Conservation (phyloP, 2,888 invertebrate species). For the Dicyrtomina minuta region DNA sequence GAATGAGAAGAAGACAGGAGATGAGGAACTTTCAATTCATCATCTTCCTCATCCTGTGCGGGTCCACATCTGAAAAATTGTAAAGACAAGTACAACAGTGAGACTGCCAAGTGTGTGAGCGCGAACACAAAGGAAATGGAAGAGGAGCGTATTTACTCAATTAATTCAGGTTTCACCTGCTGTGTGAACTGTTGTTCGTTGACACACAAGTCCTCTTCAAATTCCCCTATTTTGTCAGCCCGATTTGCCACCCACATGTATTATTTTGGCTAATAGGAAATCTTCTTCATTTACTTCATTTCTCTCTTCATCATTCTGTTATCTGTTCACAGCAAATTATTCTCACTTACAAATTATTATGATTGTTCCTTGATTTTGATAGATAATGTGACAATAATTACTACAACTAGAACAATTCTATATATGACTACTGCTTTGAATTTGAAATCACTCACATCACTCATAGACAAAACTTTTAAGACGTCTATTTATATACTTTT, state of each 20-base stretch:
- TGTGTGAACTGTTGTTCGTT: constrained; percentile 21
- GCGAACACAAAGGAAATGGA: not conserved
- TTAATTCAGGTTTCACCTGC: constrained; percentile 29
- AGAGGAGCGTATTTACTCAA: constrained; percentile 30
- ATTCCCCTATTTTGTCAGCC: not conserved
- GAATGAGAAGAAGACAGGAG: constrained; percentile 3
- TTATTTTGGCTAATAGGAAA: constrained; percentile 20
- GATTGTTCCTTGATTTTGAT: not conserved
- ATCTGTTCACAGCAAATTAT: too few species aligned
- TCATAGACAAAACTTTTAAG: too few species aligned
- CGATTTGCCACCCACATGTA: constrained; percentile 23
- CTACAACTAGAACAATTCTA: too few species aligned
- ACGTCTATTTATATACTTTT: too few species aligned
- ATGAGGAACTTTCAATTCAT: constrained; percentile 4
- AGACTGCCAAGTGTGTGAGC: constrained; percentile 2
- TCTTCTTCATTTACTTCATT: not conserved
- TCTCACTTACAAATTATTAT: not conserved
- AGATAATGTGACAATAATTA: too few species aligned
- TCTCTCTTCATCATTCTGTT: too few species aligned
- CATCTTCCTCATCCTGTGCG: constrained; percentile 22
- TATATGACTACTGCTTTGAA: too few species aligned
- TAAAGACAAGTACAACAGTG: too few species aligned
- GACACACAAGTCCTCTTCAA: constrained; percentile 15
- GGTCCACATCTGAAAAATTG: constrained; percentile 11
- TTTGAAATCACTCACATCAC: too few species aligned